Base-by-base conservation (phyloP, 1,140 invertebrate species). In the Brachystomella parvula region DNA sequence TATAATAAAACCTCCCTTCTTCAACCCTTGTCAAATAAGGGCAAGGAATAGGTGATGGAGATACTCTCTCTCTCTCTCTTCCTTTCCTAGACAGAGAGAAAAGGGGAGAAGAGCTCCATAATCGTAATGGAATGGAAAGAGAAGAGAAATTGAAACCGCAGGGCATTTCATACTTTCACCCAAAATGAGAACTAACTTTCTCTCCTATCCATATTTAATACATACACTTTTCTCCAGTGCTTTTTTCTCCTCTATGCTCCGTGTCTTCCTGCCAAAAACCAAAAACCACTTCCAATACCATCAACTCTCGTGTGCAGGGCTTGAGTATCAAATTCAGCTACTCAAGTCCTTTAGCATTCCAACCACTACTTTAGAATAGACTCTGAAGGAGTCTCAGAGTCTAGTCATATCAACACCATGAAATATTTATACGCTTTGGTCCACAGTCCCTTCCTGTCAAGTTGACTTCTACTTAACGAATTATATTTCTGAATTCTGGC, bases 101-200 rank as follows among this genome's bases (percentile, higher is more conserved):
- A n/a, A n/a, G n/a, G n/a, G n/a, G n/a, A n/a, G n/a, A n/a, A n/a
- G n/a, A n/a, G n/a, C n/a, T n/a, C 19, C 19, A 6, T 39, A 39
- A 39, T 39, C 35, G 19, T 39, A 39, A 39, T 39, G 35, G 19
- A 39, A 56, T 6, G n/a, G 35, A 39, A 39, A 9, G 35, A 39
- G 35, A 39, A 21, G 17, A 15, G 17, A 60, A 26, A 60, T 60
- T 60, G 58, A 60, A 60, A 60, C 58, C 58, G 58, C 58, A 60
- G 29, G 58, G 17, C 26, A 60, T 60, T 60, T 57, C 53, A 57
- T 60, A 31, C 9, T 12, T 32, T 6, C 58, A 60, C 17, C 28
- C 28, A 24, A 24, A 57, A 12, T 12, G 49, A 28, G 9, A 56
- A 6, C 6, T 9, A 56, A 56, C 49, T 28, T 28, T 21, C 49